Evolutionary conservation across 2,888 invertebrate genomes (phyloP), one percentile per base, ranked within the genome.

Genomic region (Melipona beecheii): DNA sequence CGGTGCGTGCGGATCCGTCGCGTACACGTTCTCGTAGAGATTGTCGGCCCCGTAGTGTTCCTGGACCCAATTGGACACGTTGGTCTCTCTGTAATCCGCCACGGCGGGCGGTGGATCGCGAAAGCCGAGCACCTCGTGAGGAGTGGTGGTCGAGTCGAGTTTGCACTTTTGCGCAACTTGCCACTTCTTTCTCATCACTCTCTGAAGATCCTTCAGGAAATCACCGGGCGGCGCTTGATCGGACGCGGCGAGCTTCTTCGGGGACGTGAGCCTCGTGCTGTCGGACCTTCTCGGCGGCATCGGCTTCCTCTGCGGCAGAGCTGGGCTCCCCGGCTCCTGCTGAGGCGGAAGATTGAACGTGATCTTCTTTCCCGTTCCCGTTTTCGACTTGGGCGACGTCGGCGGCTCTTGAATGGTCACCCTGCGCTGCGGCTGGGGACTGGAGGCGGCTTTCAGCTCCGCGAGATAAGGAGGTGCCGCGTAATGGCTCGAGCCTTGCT

Each of bases 141-240:
- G 98, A 60, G 98, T 98, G 2, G 98, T 98, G n/a, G 97, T 96
- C 21, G 97, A 97, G 93, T 98, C 98, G 43, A 97, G 95, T 94
- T 98, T 98, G 92, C 98, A 98, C 93, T 98, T 98, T 92, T 98
- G 98, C 4, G 98, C 98, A 0, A 98, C 98, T 92, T 98, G 98
- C 98, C 98, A 98, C 92, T 98, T 98, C 92, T 98, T 98, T 87
- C 98, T 96, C 98, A 98, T 98, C 0, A 98, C 98, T 74, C 98
- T 95, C 92, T 98, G 98, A 70, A 98, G 95, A 94, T 98, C 98
- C 93, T 97, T 97, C 66, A 98, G 95, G 92, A 98, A 98, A 81
- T 97, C 97, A 49, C 96, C 96, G 0, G 97, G 97, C 4, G 97
- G 97, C 91, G 97, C 97, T 87, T 97, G 96, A 80, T 96, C 95